Conservation (phyloP, 2,888 invertebrate genomes). For the Cremastinae sp. region DNA sequence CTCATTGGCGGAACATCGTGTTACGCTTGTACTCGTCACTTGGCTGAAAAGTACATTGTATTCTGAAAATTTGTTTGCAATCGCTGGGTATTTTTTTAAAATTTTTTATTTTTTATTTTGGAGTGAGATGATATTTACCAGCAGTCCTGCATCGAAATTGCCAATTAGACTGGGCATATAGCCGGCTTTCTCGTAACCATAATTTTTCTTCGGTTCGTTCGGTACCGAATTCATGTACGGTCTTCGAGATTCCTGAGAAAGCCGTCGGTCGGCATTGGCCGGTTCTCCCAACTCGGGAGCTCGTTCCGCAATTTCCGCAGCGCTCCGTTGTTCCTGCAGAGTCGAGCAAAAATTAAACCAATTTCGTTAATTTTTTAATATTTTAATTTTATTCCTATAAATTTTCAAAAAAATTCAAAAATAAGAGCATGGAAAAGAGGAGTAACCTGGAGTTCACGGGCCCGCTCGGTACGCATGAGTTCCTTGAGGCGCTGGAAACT, state of each 20-base stretch:
- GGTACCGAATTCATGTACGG: conserved; percentile 69
- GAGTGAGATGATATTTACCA: conserved; percentile 67
- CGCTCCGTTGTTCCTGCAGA: conserved; percentile 86
- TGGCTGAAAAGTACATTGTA: conserved; percentile 31
- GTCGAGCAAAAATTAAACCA: neutral
- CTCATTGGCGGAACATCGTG: conserved; percentile 62
- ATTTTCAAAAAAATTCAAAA: too few relatives aligned
- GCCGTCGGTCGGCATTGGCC: conserved; percentile 78
- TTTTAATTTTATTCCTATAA: neutral
- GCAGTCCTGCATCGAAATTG: conserved; percentile 69
- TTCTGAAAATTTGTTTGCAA: too few relatives aligned
- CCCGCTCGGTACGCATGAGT: conserved; percentile 88
- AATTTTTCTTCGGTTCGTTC: conserved; percentile 68
- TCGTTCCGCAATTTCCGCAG: conserved; percentile 87
- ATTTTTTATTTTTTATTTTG: neutral
- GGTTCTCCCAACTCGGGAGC: conserved; percentile 85
- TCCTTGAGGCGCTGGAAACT: conserved; percentile 91
- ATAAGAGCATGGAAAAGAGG: neutral
- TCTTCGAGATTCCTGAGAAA: conserved; percentile 65
- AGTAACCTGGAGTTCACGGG: conserved; percentile 84
- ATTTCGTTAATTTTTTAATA: neutral
- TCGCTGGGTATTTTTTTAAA: too few relatives aligned
- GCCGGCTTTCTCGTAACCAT: conserved; percentile 68
- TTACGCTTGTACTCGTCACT: conserved; percentile 61
- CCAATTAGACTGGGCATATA: conserved; percentile 68